Evolutionary conservation across 2,113 vertebrate genomes (phyloP).

Genomic region (Limnothrissa miodon): DNA sequence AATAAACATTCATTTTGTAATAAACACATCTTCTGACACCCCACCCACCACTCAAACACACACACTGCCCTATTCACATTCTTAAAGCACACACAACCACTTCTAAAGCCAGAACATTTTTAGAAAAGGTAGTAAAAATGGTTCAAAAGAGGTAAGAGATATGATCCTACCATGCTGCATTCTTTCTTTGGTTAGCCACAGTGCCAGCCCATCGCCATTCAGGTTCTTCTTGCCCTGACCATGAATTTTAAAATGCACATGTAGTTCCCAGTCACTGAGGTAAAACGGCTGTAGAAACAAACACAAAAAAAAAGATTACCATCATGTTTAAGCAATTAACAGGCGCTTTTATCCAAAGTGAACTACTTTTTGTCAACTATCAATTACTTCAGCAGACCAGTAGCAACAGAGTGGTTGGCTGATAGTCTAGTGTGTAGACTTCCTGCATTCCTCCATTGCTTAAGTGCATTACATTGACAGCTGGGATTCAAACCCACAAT

Average conservation of each 20-base stretch:
- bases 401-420: too few species aligned
- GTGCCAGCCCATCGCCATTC: slow-evolving; percentile 86
- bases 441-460: too few species aligned
- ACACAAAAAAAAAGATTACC: neutral
- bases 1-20: too few species aligned
- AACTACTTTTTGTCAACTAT: too few species aligned
- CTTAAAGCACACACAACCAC: neutral
- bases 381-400: too few species aligned
- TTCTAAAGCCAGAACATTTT: neutral
- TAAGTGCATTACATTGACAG: too few species aligned
- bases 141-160: neutral
- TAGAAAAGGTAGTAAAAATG: neutral
- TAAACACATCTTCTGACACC: too few species aligned
- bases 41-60: too few species aligned
- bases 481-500: too few species aligned
- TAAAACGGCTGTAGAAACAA: slow-evolving; percentile 76
- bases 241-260: slow-evolving; percentile 91
- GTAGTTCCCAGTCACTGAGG: slow-evolving; percentile 90
- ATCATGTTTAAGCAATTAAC: too few species aligned
- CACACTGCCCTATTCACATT: neutral
- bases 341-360: too few species aligned
- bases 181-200: slow-evolving; percentile 94
- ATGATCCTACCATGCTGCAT: slow-evolving; percentile 82
- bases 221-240: slow-evolving; percentile 93
- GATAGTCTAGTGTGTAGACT: too few species aligned